Evolutionary conservation across 2,888 invertebrate species (phyloP), one percentile per base, ranked within the genome.

Genomic region (Drosophila sordidapex): DNA sequence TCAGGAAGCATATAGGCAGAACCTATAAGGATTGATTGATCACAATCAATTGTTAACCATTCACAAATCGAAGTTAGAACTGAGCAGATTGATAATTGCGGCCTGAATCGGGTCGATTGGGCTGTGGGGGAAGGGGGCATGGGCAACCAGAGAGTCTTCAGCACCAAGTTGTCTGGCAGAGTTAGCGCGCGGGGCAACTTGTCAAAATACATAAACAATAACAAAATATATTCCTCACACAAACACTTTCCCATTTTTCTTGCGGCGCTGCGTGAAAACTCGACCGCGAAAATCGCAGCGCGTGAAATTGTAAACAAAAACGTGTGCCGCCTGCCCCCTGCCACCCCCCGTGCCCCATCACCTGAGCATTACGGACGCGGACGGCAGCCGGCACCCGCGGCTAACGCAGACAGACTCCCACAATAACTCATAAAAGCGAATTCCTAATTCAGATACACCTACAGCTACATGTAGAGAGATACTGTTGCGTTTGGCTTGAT

Each of bases 191-290:
- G 69, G 79, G 66, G 82, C 82, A 91, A 83, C 89, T 87, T 93
- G 93, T 92, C 92, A 92, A 92, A 92, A 92, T 91, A 92, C 80
- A 87, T 93, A 92, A 92, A 92, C 92, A 92, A 87, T 80, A 88
- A 78, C 79, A 87, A 78, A 74, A 68, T 56, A 83, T 85, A 82
- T 88, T 77, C 81, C 81, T 87, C 73, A 74, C 91, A 90, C 91
- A 77, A 81, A 58, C 75, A 75, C 81, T 85, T 83, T 81, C 64
- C 71, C 70, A 83, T 76, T 82, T 76, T 73, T 70, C 70, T 71
- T 74, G 57, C 66, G 52, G 75, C 81, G 82, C 89, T 80, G 90
- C 86, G 79, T 81, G 82, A 81, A 90, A 87, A 82, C 65, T 77
- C 90, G 80, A 90, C 86, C 88, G 80, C 90, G 91, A 90, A 87